Evolutionary conservation across 2,797 vertebrate genomes (phyloP).

Genomic region (Clarias platycephalus): DNA sequence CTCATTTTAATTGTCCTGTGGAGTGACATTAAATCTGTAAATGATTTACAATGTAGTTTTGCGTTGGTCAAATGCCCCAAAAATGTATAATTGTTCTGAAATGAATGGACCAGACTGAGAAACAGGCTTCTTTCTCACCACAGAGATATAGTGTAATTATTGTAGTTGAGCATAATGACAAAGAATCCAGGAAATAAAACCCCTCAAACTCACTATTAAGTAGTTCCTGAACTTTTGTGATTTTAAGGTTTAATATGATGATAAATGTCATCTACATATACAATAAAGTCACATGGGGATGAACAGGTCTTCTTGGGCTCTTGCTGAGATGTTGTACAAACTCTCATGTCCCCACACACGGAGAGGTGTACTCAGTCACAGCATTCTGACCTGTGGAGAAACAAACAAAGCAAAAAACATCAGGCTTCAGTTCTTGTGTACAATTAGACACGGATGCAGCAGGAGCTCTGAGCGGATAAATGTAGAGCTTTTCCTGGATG

Average conservation of each 20-base stretch:
- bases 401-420: neutral
- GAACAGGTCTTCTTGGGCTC: neutral
- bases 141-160: neutral
- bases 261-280: neutral
- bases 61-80: too few relatives aligned
- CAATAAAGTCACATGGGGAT: neutral
- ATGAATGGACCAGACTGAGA: too few relatives aligned
- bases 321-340: neutral
- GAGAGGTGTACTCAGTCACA: neutral
- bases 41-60: neutral
- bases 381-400: neutral
- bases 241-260: neutral
- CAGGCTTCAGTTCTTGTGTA: neutral
- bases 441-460: neutral
- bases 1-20: neutral
- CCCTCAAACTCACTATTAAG: neutral
- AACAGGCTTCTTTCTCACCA: too few relatives aligned
- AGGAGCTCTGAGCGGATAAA: neutral
- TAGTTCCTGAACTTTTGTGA: neutral
- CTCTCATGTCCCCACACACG: neutral
- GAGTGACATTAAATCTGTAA: neutral
- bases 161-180: too few relatives aligned
- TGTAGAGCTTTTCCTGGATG: neutral
- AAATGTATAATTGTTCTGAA: too few relatives aligned
- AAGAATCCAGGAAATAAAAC: too few relatives aligned